phyloP scores from a whole-genome alignment of 1,140 invertebrate genomes.

The Eufriesea mexicana region DNA sequence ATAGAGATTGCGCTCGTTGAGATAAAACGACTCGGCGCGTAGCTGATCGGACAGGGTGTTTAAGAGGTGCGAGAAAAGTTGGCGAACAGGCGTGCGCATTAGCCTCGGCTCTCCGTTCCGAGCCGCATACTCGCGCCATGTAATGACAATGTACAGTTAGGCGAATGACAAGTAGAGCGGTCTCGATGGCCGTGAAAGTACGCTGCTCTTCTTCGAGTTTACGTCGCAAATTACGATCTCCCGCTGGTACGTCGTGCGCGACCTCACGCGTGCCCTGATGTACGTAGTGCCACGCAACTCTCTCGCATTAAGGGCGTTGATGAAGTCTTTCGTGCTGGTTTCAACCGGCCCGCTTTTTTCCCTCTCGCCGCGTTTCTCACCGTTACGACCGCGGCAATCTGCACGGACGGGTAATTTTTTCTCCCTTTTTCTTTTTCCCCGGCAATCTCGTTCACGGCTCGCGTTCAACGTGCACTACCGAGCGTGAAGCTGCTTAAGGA shows the following conservation, averaged over 20 bases:
- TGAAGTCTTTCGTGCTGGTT: constrained; percentile 54
- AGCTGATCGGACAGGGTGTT: background rate
- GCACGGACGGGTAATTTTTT: constrained; percentile 31
- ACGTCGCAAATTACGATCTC: constrained; percentile 57
- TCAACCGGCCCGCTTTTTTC: constrained; percentile 37
- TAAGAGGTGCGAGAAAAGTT: background rate
- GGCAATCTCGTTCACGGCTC: background rate
- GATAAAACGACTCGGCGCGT: background rate
- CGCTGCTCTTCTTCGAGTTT: constrained; percentile 44
- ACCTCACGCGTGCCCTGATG: constrained; percentile 54
- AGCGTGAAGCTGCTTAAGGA: constrained; percentile 7
- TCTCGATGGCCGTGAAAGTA: constrained; percentile 55
- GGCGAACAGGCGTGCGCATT: background rate
- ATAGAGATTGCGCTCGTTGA: background rate
- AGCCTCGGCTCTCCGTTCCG: background rate
- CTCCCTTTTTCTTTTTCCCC: background rate
- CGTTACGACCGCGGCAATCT: constrained; percentile 44
- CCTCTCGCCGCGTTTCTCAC: constrained; percentile 17
- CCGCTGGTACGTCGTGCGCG: constrained; percentile 44
- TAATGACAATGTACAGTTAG: constrained; percentile 46
- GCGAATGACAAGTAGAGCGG: constrained; percentile 47
- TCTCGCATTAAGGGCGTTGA: constrained; percentile 56
- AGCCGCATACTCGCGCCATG: background rate
- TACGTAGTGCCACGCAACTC: constrained; percentile 53
- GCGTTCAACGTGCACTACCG: too few species aligned